phyloP scores from a whole-genome alignment of 2,888 invertebrate species.

The Smittia aterrima region DNA sequence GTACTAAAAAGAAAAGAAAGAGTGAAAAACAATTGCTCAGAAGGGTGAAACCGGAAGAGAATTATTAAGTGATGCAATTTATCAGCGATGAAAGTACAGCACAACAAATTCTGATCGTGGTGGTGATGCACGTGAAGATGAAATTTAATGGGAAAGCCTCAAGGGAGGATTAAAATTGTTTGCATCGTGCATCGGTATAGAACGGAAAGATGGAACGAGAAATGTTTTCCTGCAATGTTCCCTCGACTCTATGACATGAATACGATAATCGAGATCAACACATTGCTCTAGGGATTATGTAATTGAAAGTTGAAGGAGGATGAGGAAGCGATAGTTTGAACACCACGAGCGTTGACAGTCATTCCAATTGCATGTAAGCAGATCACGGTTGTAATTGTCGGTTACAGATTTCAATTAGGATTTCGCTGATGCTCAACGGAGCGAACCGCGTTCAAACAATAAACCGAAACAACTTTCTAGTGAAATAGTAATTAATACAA shows the following conservation, averaged over 20 bases:
- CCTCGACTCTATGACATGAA: background rate
- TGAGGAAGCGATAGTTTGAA: background rate
- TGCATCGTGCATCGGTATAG: background rate
- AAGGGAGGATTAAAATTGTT: slow-evolving; percentile 5
- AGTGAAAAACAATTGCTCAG: background rate
- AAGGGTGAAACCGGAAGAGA: background rate
- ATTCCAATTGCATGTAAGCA: background rate
- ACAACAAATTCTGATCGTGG: background rate
- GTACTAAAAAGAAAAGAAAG: background rate
- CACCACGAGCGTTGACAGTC: background rate
- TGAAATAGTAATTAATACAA: too few relatives aligned
- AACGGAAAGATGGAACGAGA: too few relatives aligned
- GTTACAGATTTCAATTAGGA: background rate
- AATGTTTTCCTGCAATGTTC: background rate
- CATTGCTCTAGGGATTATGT: background rate
- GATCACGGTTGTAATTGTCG: too few relatives aligned
- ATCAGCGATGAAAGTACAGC: background rate
- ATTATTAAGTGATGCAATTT: slow-evolving; percentile 20
- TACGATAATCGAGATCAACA: background rate
- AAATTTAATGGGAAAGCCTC: background rate
- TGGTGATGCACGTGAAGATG: background rate
- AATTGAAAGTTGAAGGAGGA: background rate
- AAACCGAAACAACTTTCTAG: too few relatives aligned
- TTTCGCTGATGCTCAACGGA: background rate
- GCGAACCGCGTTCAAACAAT: background rate